A percentile compares a stretch with the other conserved stretches of the same genome.
Evolutionary conservation across 2,888 invertebrate species (phyloP).

Genomic region (Strigamia transsilvanica): DNA sequence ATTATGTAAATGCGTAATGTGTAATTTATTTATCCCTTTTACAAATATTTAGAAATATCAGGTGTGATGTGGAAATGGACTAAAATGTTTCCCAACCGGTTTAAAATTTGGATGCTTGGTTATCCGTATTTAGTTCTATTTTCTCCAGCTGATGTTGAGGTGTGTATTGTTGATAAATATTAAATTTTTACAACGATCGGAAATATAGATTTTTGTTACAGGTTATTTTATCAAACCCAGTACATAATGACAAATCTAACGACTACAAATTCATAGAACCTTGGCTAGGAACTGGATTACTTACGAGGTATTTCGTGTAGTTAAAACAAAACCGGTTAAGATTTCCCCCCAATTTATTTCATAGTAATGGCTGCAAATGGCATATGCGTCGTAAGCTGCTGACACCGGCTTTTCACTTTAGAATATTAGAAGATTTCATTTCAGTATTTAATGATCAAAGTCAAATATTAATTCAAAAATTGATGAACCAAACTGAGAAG

Average conservation of each 20-base stretch:
- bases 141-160: not conserved
- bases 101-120: not conserved
- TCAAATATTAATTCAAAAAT: constrained; percentile 61
- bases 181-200: not conserved
- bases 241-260: constrained; percentile 37
- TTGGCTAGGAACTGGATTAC: constrained; percentile 54
- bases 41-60: not conserved
- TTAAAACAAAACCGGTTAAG: not conserved
- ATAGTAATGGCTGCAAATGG: constrained; percentile 65
- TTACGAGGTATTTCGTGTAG: constrained; percentile 54
- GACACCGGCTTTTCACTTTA: constrained; percentile 68
- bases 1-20: not conserved
- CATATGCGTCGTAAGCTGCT: constrained; percentile 64
- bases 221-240: not conserved
- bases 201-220: not conserved
- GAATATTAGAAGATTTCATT: constrained; percentile 67
- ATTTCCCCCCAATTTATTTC: not conserved
- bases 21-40: not conserved
- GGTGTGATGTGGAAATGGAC: not conserved
- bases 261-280: constrained; percentile 51
- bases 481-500: constrained; percentile 59
- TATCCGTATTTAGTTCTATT: not conserved
- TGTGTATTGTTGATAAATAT: not conserved
- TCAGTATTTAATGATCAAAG: constrained; percentile 67
- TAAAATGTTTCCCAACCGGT: not conserved